Percentiles rank a stretch among this genome's conserved stretches.
Evolutionary conservation across 2,888 invertebrate genomes (phyloP).

Genomic region (Sceliomorpha sp.): DNA sequence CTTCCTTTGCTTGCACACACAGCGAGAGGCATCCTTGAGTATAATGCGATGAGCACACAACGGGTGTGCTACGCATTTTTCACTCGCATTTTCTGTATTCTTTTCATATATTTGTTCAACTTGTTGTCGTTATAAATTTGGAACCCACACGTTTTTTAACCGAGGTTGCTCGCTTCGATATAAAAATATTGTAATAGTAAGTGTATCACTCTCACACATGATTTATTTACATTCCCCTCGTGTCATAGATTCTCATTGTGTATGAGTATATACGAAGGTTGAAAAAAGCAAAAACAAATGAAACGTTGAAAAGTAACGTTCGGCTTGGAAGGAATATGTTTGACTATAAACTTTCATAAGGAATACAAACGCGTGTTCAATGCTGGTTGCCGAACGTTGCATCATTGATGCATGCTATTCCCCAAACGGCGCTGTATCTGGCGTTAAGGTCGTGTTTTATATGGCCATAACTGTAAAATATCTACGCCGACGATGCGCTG

Average conservation of each 20-base stretch:
- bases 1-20: conserved; percentile 54
- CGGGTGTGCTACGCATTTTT: too few relatives aligned
- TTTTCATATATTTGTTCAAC: too few relatives aligned
- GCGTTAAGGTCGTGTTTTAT: conserved; percentile 75
- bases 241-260: too few relatives aligned
- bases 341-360: conserved; percentile 75
- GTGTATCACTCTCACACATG: too few relatives aligned
- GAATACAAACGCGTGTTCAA: conserved; percentile 76
- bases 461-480: conserved; percentile 78
- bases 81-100: too few relatives aligned
- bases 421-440: conserved; percentile 73
- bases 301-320: conserved; percentile 29
- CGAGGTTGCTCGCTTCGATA: too few relatives aligned
- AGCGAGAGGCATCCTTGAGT: conserved; percentile 49
- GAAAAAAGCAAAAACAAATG: not conserved
- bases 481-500: conserved; percentile 62
- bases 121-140: too few relatives aligned
- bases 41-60: conserved; percentile 41
- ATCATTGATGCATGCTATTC: conserved; percentile 78
- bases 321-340: conserved; percentile 66
- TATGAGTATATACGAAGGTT: too few relatives aligned
- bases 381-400: conserved; percentile 70
- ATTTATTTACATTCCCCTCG: too few relatives aligned
- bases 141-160: too few relatives aligned
- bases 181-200: too few relatives aligned